Percentiles rank a stretch among this genome's conserved stretches.
phyloP scores from a whole-genome alignment of 2,113 vertebrate species.

The Chiloscyllium plagiosum region DNA sequence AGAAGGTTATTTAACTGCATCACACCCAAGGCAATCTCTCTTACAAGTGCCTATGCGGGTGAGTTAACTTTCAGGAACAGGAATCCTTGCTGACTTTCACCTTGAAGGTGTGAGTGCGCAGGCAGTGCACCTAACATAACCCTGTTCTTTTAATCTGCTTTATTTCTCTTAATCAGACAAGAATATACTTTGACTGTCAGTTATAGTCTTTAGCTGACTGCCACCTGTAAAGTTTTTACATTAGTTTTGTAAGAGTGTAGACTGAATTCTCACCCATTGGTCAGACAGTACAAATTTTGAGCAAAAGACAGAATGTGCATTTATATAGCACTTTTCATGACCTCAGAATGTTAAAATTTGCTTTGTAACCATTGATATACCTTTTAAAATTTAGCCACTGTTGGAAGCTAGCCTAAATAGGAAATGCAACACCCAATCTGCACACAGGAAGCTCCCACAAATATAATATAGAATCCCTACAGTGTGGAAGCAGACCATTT shows the following conservation, averaged over 20 bases:
- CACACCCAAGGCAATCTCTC: not conserved
- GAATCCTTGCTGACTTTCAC: not conserved
- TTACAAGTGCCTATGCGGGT: not conserved
- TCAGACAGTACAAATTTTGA: not conserved
- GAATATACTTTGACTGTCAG: not conserved
- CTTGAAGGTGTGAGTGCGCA: not conserved
- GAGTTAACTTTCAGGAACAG: not conserved
- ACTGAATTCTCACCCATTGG: not conserved
- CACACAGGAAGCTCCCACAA: not conserved
- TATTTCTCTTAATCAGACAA: not conserved
- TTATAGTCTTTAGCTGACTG: not conserved
- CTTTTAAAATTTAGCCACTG: not conserved
- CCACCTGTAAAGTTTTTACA: not conserved
- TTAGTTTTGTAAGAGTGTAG: not conserved
- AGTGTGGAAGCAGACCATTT: too few species aligned
- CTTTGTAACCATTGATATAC: not conserved
- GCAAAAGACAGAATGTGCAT: not conserved
- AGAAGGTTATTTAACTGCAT: not conserved
- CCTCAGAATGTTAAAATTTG: not conserved
- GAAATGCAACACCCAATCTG: not conserved
- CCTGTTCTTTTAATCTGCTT: not conserved
- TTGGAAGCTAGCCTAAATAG: not conserved
- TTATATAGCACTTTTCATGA: not conserved
- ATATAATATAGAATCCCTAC: not conserved
- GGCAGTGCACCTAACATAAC: not conserved